A percentile compares a stretch with the other conserved stretches of the same genome.
Conservation (phyloP, 2,888 invertebrate genomes). For the Automeris io region DNA sequence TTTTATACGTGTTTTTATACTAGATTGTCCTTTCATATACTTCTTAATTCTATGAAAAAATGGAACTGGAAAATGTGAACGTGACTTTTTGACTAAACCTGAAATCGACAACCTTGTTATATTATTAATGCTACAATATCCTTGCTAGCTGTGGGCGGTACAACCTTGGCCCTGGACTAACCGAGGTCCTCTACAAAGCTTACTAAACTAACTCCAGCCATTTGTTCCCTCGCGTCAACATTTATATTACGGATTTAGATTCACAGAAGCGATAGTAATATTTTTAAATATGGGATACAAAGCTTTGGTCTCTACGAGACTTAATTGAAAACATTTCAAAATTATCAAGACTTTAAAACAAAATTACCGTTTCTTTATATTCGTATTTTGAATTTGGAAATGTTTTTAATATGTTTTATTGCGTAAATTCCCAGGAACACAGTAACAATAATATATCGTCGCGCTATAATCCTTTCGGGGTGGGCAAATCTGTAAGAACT, state of each 20-base stretch:
- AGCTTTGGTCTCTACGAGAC: background rate
- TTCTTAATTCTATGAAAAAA: no score
- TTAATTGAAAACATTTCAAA: background rate
- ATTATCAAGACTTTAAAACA: no score
- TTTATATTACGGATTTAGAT: conserved; percentile 19
- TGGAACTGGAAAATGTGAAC: no score
- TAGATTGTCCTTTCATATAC: no score
- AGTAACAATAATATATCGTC: no score
- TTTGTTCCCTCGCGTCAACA: conserved; percentile 29
- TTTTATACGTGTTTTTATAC: no score
- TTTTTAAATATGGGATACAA: background rate
- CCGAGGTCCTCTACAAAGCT: conserved; percentile 29
- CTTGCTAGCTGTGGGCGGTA: conserved; percentile 3
- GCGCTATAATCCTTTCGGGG: no score
- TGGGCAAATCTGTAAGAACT: no score
- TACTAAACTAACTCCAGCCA: conserved; percentile 38
- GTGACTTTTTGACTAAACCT: background rate
- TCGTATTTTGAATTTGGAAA: no score
- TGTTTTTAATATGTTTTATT: no score
- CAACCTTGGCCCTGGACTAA: conserved; percentile 37
- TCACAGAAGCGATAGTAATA: background rate
- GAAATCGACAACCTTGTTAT: background rate
- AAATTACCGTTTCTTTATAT: no score
- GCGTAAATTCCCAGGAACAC: no score
- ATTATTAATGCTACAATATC: background rate